Evolutionary conservation across 2,888 invertebrate species (phyloP), one percentile per base, ranked within the genome.

Genomic region (Chymomyza amoena): DNA sequence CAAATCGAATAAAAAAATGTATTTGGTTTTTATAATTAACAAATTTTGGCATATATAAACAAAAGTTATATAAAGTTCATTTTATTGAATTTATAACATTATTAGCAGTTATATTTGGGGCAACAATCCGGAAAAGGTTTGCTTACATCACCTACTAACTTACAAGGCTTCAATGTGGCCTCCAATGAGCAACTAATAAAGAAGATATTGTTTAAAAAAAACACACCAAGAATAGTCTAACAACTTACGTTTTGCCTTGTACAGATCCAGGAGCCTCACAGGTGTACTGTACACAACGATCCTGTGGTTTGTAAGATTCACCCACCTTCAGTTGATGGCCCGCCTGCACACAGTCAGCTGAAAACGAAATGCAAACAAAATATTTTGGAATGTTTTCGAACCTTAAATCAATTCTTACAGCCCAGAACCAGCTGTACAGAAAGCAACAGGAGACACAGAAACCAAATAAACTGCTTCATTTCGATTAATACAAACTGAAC

Each of bases 111-210:
- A 7, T 39, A 69, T 13, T 65, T 69, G 15, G 87, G 78, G 68
- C 89, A 89, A 54, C 89, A 89, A 9, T 73, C 62, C 6, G 90
- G 90, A 72, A 72, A 90, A 0, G 86, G 73, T 45, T 85, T 81
- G 0, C 70, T 66, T 0, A 66, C 36, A 76, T 88, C 81, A 15
- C 69, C 61, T 0, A 78, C 66, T 6, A 80, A 25, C 36, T 75
- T 78, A 68, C 89, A 90, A 28, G 78, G 76, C 50, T 72, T 66
- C 16, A 77, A 36, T 2, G 61, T 16, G 0, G 50, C 62, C 0
- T 61, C 32, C 0, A 54, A 7, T 0, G 85, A 59, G 50, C 88
- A 89, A 5, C 89, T 89, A 63, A 3, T 50, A 63, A 16, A 6
- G 5, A 51, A 0, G 52, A 64, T 36, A 36, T 52, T 39, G 32